Evolutionary conservation across 2,888 invertebrate species (phyloP), one percentile per base, ranked within the genome.

Genomic region (Gymnoscelis rufifasciata): DNA sequence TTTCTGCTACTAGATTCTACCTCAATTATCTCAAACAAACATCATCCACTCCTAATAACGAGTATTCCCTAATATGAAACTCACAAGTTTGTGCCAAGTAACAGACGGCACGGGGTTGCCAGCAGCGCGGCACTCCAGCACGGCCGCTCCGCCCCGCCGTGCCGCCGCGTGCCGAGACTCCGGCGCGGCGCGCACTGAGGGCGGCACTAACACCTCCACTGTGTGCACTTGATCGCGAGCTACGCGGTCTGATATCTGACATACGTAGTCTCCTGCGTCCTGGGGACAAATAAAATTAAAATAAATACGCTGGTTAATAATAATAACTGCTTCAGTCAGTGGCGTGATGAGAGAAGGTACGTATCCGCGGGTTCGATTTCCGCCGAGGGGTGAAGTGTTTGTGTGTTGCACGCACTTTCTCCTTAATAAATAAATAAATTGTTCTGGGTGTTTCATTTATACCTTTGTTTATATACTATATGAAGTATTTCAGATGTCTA

Each of bases 21-120:
- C n/a, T n/a, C n/a, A n/a, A n/a, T n/a, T n/a, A n/a, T n/a, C n/a
- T n/a, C n/a, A n/a, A n/a, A n/a, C n/a, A n/a, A n/a, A n/a, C n/a
- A n/a, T n/a, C n/a, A n/a, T n/a, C n/a, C n/a, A n/a, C n/a, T n/a
- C n/a, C n/a, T n/a, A n/a, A n/a, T n/a, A n/a, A n/a, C n/a, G n/a
- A n/a, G n/a, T n/a, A n/a, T n/a, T n/a, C n/a, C n/a, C n/a, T 7
- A 8, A 26, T 26, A 26, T 30, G 7, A 13, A 24, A 40, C 58
- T 86, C 56, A 91, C 91, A 81, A 92, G 89, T 67, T 92, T 91
- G 47, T 91, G 91, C 93, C 93, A 93, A n/a, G 88, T 89, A 52
- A 93, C 93, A 13, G 87, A 90, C 0, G 93, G 93, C 23, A 92
- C 92, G 0, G 93, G 93, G 77, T 93, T 93, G 8, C 93, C 93